These are phyloP conservation scores for Zaprionus obscuricornis DNA, from an alignment of 2,888 invertebrate species.

Conservation along the genomic window DNA sequence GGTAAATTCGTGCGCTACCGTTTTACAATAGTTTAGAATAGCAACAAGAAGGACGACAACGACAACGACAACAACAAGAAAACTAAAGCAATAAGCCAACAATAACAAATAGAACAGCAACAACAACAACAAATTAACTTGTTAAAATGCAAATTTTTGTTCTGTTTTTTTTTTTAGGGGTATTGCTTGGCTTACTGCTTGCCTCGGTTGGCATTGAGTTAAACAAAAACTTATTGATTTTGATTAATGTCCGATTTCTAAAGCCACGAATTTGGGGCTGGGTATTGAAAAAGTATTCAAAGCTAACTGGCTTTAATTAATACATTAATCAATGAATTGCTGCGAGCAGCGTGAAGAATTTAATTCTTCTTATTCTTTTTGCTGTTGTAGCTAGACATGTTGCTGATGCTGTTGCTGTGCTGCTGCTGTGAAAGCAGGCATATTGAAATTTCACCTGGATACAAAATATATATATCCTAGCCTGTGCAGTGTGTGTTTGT, in stretches of 20 bases:
- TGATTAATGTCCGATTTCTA: conserved; percentile 75
- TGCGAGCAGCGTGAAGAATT: conserved; percentile 7
- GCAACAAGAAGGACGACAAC: conserved; percentile 16
- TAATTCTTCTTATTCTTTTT: too few relatives aligned
- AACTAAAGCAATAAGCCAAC: too few relatives aligned
- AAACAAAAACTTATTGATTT: conserved; percentile 71
- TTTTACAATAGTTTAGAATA: conserved; percentile 71
- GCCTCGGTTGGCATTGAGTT: conserved; percentile 69
- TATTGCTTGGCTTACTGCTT: conserved; percentile 55
- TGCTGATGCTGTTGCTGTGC: conserved; percentile 20
- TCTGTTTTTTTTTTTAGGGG: conserved; percentile 63
- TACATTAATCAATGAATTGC: conserved; percentile 67
- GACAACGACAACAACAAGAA: conserved; percentile 16
- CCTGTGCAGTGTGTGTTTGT: not conserved
- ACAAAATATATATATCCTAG: conserved; percentile 10
- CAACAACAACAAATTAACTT: conserved; percentile 73
- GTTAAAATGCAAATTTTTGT: conserved; percentile 79
- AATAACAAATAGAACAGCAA: conserved; percentile 27
- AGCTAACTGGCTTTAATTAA: conserved; percentile 69
- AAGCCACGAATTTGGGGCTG: conserved; percentile 58
- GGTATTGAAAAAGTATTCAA: conserved; percentile 48
- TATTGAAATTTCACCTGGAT: conserved; percentile 56
- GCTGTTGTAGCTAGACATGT: conserved; percentile 15
- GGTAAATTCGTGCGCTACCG: conserved; percentile 77
- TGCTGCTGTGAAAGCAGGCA: conserved; percentile 59